phyloP scores from a whole-genome alignment of 1,140 invertebrate species.

The Atta colombica region DNA sequence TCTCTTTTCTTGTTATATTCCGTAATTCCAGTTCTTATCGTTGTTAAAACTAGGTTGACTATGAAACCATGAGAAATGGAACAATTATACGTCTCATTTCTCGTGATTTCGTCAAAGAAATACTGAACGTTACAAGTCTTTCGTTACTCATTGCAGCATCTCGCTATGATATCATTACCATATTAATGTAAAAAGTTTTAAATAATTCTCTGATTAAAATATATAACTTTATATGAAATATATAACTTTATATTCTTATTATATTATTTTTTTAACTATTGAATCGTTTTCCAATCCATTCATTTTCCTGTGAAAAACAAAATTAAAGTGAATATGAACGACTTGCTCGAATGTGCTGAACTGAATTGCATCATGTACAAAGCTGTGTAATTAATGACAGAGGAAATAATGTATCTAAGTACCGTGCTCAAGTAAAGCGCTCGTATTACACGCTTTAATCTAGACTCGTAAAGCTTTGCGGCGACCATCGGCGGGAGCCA shows the following conservation, averaged over 20 bases:
- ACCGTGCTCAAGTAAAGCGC: constrained; percentile 29
- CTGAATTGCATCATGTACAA: neutral
- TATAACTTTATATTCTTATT: neutral
- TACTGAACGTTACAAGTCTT: neutral
- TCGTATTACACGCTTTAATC: constrained; percentile 46
- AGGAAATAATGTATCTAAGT: constrained; percentile 49
- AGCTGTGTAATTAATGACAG: constrained; percentile 38
- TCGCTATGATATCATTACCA: neutral
- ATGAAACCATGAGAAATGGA: neutral
- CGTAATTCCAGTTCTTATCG: constrained; percentile 1
- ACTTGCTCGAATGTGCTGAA: neutral
- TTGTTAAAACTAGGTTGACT: constrained; percentile 9
- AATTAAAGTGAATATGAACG: neutral
- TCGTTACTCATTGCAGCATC: neutral
- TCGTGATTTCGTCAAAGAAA: neutral
- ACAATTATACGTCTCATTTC: neutral
- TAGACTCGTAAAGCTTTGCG: constrained; percentile 41
- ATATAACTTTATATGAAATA: neutral
- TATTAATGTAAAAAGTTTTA: constrained; percentile 4
- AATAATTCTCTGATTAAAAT: neutral
- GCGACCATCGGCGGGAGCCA: neutral
- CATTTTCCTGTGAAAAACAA: neutral
- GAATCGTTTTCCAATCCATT: neutral
- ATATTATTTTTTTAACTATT: too few species aligned
- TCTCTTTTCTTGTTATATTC: constrained; percentile 38